A percentile compares a stretch with the other conserved stretches of the same genome.
Conservation (phyloP, 2,888 invertebrate species). For the Lottia scabra region DNA sequence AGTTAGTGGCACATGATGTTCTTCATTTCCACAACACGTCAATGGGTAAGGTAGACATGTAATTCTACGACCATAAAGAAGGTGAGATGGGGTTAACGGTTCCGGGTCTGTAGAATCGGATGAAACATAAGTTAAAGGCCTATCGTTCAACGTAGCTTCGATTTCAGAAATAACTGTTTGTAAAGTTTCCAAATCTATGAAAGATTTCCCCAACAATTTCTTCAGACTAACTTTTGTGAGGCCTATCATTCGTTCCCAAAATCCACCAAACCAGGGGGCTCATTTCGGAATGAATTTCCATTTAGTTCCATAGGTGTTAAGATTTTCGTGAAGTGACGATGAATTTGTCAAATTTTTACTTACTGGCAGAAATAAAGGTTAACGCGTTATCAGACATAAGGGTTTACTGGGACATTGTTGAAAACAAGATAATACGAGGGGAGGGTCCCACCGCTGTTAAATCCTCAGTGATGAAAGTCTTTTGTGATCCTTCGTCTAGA, state of each 20-base stretch:
- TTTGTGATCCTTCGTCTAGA: no score
- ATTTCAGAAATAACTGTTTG: conserved; percentile 31
- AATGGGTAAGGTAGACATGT: conserved; percentile 18
- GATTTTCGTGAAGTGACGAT: conserved; percentile 10
- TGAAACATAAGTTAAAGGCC: conserved; percentile 29
- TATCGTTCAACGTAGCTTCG: conserved; percentile 31
- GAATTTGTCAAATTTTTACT: neutral
- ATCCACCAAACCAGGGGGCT: conserved; percentile 36
- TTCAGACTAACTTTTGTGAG: conserved; percentile 25
- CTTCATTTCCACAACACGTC: no score
- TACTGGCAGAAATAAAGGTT: conserved; percentile 26
- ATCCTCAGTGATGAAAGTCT: no score
- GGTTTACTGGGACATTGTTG: conserved; percentile 10
- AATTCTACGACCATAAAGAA: conserved; percentile 20
- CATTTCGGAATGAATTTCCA: conserved; percentile 32
- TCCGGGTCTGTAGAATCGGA: conserved; percentile 15
- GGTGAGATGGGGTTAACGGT: conserved; percentile 30
- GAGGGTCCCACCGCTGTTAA: no score
- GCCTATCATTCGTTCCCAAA: conserved; percentile 31
- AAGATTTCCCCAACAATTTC: conserved; percentile 21
- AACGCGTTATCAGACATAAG: conserved; percentile 34
- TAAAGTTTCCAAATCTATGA: conserved; percentile 21
- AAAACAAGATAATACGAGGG: no score
- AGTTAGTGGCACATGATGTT: no score
- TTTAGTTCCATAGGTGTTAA: conserved; percentile 12